These are phyloP conservation scores for Fabriciana adippe DNA, from an alignment of 2,888 invertebrate species.

Conservation along the genomic window DNA sequence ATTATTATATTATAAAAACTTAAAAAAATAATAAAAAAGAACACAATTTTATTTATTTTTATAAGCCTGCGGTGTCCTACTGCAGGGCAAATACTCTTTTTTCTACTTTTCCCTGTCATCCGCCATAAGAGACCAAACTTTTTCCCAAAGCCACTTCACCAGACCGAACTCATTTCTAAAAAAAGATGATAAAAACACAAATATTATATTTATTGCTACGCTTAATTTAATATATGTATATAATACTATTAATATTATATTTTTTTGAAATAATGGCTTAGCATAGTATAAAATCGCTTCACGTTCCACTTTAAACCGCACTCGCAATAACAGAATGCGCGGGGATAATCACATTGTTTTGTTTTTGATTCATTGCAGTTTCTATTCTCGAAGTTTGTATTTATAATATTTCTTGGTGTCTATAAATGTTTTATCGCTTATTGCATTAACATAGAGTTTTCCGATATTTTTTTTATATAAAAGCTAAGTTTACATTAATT, in stretches of 20 bases:
- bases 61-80: too few relatives aligned
- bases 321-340: constrained; percentile 55
- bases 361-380: constrained; percentile 80
- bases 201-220: too few relatives aligned
- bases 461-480: background rate
- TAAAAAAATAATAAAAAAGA: too few relatives aligned
- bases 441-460: constrained; percentile 19
- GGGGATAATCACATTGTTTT: constrained; percentile 80
- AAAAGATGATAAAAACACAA: too few relatives aligned
- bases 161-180: too few relatives aligned
- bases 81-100: too few relatives aligned
- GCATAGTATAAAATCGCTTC: constrained; percentile 10
- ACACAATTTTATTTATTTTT: too few relatives aligned
- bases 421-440: constrained; percentile 47
- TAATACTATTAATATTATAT: background rate
- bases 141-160: too few relatives aligned
- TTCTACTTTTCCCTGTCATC: too few relatives aligned
- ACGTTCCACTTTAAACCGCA: constrained; percentile 38
- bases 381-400: constrained; percentile 67
- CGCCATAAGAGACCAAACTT: too few relatives aligned
- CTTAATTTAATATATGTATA: too few relatives aligned
- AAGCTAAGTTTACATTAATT: background rate
- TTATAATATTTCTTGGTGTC: constrained; percentile 69
- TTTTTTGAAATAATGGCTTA: background rate
- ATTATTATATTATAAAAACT: too few relatives aligned